Conservation (phyloP, 1,140 invertebrate species). For the Camponotus floridanus region DNA sequence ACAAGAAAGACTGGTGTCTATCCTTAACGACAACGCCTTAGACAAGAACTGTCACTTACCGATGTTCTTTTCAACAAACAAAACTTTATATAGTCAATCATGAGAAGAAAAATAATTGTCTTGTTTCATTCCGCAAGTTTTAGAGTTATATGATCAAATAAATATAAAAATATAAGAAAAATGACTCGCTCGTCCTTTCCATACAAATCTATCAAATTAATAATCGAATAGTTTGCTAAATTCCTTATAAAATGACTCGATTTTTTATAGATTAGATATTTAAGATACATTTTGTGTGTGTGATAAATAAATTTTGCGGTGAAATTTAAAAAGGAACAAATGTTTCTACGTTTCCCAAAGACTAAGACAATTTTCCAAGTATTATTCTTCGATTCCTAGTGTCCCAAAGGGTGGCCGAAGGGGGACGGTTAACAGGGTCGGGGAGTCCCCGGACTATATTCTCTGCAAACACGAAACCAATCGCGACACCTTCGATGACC, state of each 20-base stretch:
- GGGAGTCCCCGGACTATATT: slow-evolving; percentile 86
- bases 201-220: not conserved
- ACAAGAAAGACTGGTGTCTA: slow-evolving; percentile 72
- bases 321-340: not conserved
- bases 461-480: slow-evolving; percentile 82
- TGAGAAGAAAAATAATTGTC: slow-evolving; percentile 18
- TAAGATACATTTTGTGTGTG: not conserved
- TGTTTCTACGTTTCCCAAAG: not conserved
- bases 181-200: too few relatives aligned
- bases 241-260: not conserved
- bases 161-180: not conserved
- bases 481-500: slow-evolving; percentile 84
- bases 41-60: slow-evolving; percentile 29
- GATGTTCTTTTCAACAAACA: slow-evolving; percentile 40
- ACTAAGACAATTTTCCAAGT: slow-evolving; percentile 41
- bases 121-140: slow-evolving; percentile 7
- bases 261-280: too few relatives aligned
- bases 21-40: slow-evolving; percentile 65
- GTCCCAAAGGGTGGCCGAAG: slow-evolving; percentile 76
- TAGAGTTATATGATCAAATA: not conserved
- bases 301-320: not conserved
- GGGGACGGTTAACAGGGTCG: slow-evolving; percentile 84
- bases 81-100: slow-evolving; percentile 38
- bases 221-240: not conserved
- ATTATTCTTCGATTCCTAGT: slow-evolving; percentile 66